A percentile compares a stretch with the other conserved stretches of the same genome.
phyloP scores from a whole-genome alignment of 1,140 invertebrate species.

The Calephelis virginiensis region DNA sequence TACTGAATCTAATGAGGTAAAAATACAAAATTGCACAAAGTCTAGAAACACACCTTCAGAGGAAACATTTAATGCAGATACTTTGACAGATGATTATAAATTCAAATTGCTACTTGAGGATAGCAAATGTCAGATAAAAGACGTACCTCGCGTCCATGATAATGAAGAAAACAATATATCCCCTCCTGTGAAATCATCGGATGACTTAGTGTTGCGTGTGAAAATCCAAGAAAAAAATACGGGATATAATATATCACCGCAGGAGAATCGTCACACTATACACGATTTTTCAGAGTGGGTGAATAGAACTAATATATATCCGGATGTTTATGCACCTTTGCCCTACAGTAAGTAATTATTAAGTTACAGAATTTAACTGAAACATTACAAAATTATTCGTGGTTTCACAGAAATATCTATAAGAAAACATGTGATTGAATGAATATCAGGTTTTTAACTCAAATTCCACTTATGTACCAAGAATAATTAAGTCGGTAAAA shows the following conservation, averaged over 20 bases:
- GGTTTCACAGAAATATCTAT: too few relatives aligned
- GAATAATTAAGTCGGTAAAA: too few relatives aligned
- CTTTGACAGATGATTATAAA: conserved; percentile 66
- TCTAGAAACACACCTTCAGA: background rate
- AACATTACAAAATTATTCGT: too few relatives aligned
- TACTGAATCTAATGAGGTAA: conserved; percentile 36
- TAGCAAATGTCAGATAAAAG: conserved; percentile 24
- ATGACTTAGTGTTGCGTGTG: conserved; percentile 2
- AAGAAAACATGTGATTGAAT: too few relatives aligned
- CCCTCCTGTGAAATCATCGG: background rate
- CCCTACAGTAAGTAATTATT: conserved; percentile 63
- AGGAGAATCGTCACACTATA: conserved; percentile 56
- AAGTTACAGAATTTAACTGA: background rate
- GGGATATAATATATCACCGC: background rate
- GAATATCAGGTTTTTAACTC: too few relatives aligned
- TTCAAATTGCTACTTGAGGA: conserved; percentile 47
- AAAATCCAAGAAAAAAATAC: conserved; percentile 29
- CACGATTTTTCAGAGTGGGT: conserved; percentile 59
- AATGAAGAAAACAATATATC: conserved; percentile 2
- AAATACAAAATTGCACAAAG: background rate
- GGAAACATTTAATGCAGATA: background rate
- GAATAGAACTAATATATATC: conserved; percentile 64
- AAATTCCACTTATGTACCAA: too few relatives aligned
- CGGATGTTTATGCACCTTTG: conserved; percentile 69
- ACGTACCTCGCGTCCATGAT: background rate